Conservation (phyloP, 2,113 vertebrate species). For the Elephas maximus region DNA sequence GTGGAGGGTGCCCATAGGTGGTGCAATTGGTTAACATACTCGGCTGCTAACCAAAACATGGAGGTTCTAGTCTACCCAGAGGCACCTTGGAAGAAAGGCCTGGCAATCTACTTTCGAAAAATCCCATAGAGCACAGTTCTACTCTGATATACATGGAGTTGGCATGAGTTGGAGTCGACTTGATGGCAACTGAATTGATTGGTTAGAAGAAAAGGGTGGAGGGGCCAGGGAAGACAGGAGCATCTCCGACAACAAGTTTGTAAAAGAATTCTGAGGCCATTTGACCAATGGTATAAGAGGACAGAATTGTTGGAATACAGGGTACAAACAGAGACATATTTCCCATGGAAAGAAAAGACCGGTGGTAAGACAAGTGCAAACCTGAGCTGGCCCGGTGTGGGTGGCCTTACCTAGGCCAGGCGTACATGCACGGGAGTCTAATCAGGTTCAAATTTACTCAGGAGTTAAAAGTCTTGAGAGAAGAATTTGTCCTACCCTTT, state of each 20-base stretch:
- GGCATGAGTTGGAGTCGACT: no score
- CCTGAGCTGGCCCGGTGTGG: not conserved
- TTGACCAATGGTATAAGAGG: not conserved
- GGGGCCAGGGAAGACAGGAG: not conserved
- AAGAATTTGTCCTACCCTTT: not conserved
- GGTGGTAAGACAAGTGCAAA: not conserved
- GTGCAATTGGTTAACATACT: no score
- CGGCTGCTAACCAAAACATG: no score
- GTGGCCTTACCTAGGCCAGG: not conserved
- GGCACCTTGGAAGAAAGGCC: no score
- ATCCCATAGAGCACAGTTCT: no score
- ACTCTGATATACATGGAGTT: no score
- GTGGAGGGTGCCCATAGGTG: not conserved
- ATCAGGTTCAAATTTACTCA: fast-evolving
- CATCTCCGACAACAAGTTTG: no score
- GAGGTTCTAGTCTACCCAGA: no score
- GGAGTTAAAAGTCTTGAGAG: not conserved
- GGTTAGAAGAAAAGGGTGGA: not conserved
- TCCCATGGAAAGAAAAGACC: not conserved
- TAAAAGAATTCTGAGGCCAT: not conserved
- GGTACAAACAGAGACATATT: not conserved
- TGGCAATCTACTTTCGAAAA: no score
- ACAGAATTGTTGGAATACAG: not conserved
- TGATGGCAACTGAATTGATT: no score
- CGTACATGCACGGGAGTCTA: fast-evolving